Percentiles rank a stretch among this genome's conserved stretches.
phyloP scores from a whole-genome alignment of 2,113 vertebrate species.

The human (Homo sapiens) region DNA sequence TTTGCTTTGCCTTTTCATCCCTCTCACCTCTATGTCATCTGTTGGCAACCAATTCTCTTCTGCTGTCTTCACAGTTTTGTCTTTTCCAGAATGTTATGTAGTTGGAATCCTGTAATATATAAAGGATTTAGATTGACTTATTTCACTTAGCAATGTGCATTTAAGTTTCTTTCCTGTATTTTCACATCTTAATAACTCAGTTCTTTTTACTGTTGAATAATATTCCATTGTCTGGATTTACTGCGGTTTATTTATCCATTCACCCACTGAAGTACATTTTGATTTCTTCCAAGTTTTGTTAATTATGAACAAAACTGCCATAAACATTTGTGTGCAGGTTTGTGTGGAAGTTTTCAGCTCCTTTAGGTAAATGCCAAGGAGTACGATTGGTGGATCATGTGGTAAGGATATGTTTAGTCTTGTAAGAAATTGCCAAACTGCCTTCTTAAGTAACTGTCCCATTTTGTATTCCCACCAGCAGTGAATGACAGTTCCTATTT shows the following conservation, averaged over 20 bases:
- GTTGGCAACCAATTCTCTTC: not conserved
- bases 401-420: not conserved
- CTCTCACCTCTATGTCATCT: not conserved
- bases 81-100: not conserved
- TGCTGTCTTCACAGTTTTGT: not conserved
- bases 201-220: not conserved
- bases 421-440: not conserved
- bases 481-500: not conserved
- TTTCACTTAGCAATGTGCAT: not conserved
- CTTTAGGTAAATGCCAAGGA: not conserved
- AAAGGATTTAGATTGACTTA: not conserved
- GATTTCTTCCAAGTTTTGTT: not conserved
- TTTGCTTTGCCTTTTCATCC: not conserved
- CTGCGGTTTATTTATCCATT: no score
- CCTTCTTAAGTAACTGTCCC: not conserved
- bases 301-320: not conserved
- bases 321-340: not conserved
- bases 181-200: not conserved
- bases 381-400: not conserved
- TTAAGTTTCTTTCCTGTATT: no score
- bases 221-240: not conserved
- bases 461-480: not conserved
- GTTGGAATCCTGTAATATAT: not conserved
- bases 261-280: not conserved
- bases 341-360: not conserved